These are phyloP conservation scores for Rugalucina vietnamica DNA, from an alignment of 2,888 invertebrate species.

Conservation along the genomic window DNA sequence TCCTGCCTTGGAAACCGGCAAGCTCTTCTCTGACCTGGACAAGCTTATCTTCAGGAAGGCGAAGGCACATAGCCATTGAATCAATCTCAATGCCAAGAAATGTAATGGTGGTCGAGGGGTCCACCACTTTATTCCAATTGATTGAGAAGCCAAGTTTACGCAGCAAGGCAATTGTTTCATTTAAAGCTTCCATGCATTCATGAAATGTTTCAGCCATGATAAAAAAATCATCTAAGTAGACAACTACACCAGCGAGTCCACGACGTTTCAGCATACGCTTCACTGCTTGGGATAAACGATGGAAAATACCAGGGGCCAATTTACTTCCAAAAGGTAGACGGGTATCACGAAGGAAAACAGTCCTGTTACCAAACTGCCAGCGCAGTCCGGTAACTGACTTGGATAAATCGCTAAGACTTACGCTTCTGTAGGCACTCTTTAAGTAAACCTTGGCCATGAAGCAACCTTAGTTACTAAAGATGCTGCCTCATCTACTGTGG, in stretches of 20 bases:
- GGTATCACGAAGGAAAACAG: background rate
- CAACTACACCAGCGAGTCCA: background rate
- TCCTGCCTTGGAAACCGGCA: background rate
- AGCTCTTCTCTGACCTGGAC: background rate
- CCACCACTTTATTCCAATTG: background rate
- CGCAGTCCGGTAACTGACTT: background rate
- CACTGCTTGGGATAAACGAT: constrained; percentile 4
- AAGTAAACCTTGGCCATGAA: background rate
- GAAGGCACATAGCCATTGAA: background rate
- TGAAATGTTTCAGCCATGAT: background rate
- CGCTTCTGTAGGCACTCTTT: background rate
- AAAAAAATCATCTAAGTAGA: background rate
- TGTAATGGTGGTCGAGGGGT: background rate
- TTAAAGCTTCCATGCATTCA: background rate
- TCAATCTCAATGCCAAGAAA: constrained; percentile 19
- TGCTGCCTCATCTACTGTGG: background rate
- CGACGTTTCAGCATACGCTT: background rate
- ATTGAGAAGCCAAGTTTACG: background rate
- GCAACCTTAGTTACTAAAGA: background rate
- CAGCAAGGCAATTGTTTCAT: background rate
- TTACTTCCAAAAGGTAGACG: background rate
- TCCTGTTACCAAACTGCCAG: background rate
- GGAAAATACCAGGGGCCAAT: constrained; percentile 32
- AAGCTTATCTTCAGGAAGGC: background rate
- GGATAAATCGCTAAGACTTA: background rate